Percentiles rank a stretch among this genome's conserved stretches.
phyloP scores from a whole-genome alignment of 2,888 invertebrate genomes.

The Lacanobia oleracea region DNA sequence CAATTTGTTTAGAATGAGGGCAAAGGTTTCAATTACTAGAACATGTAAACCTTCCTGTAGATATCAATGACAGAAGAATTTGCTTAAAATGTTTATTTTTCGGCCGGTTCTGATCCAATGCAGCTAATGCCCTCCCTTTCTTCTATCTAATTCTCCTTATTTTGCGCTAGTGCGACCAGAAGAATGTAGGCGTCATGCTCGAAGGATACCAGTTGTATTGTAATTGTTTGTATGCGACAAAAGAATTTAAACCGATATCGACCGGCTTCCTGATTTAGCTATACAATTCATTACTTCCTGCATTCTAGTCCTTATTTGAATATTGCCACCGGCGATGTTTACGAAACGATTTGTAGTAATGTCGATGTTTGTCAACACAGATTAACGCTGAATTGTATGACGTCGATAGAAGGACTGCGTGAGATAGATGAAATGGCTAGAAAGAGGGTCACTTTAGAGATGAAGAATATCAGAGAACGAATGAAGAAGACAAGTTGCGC shows the following conservation, averaged over 20 bases:
- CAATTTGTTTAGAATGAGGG: neutral
- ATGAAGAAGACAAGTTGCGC: too few species aligned
- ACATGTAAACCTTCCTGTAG: neutral
- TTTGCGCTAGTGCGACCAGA: too few species aligned
- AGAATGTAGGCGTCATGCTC: too few species aligned
- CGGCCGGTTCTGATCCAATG: too few species aligned
- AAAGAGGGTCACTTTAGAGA: too few species aligned
- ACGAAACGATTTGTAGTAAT: neutral
- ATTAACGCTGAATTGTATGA: too few species aligned
- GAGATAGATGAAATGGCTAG: neutral
- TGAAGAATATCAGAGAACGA: too few species aligned
- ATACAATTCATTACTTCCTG: slow-evolving; percentile 27
- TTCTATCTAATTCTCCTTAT: too few species aligned
- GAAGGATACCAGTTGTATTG: neutral
- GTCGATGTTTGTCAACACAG: slow-evolving; percentile 7
- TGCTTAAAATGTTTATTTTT: too few species aligned
- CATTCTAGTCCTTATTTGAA: slow-evolving; percentile 24
- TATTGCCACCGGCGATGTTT: slow-evolving; percentile 8
- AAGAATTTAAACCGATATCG: slow-evolving; percentile 2
- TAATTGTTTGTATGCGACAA: neutral
- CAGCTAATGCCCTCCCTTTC: too few species aligned
- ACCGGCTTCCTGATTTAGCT: slow-evolving; percentile 13
- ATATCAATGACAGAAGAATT: too few species aligned
- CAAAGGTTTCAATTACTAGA: neutral
- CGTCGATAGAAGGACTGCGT: neutral